A percentile compares a stretch with the other conserved stretches of the same genome.
phyloP scores from a whole-genome alignment of 2,113 vertebrate genomes.

The Erythrocercus mccallii region DNA sequence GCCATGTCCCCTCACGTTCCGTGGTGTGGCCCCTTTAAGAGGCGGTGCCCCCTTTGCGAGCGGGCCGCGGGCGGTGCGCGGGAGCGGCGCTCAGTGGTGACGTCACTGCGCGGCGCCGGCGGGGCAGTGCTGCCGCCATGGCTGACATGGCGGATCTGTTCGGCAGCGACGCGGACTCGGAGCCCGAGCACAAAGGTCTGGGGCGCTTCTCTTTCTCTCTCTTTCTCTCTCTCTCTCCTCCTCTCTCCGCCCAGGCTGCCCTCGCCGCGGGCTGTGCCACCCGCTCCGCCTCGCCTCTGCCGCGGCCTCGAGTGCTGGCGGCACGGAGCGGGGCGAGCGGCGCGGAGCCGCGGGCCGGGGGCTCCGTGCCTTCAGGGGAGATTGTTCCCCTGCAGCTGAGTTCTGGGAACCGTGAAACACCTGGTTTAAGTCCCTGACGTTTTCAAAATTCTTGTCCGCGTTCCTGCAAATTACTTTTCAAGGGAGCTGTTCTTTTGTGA shows the following conservation, averaged over 20 bases:
- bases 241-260: accelerated
- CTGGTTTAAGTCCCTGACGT: accelerated
- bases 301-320: no score
- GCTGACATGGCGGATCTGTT: conserved; percentile 1
- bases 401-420: accelerated
- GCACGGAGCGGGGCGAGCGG: not conserved
- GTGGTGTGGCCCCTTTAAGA: not conserved
- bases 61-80: not conserved
- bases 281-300: not conserved
- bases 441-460: accelerated
- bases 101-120: not conserved
- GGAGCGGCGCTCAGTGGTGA: accelerated
- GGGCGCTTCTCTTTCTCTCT: not conserved
- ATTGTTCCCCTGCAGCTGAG: no score
- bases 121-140: not conserved
- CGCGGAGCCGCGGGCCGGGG: not conserved
- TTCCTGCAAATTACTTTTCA: not conserved
- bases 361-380: no score
- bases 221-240: not conserved
- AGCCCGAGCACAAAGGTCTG: not conserved
- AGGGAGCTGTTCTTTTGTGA: accelerated
- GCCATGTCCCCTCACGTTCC: not conserved
- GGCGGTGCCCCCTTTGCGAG: accelerated
- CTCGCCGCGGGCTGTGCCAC: not conserved
- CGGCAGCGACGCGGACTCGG: not conserved